These are phyloP conservation scores for Vireo griseus DNA, from an alignment of 2,797 vertebrate species.

Conservation along the genomic window DNA sequence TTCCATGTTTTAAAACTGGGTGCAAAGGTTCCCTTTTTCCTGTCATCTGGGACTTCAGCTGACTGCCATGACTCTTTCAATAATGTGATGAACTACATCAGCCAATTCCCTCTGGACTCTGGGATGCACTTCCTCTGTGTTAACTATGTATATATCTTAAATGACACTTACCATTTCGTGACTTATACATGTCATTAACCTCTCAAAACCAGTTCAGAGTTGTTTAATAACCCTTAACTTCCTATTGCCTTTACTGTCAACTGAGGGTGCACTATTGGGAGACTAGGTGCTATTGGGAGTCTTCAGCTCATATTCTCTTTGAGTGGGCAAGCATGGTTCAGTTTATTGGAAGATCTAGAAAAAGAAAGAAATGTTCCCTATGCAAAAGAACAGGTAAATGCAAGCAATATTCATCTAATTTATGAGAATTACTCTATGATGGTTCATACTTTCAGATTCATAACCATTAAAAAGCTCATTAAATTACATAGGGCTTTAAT, in stretches of 20 bases:
- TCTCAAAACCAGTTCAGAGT: not conserved
- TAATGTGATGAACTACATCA: not conserved
- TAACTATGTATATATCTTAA: not conserved
- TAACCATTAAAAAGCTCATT: not conserved
- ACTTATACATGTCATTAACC: not conserved
- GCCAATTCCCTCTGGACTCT: not conserved
- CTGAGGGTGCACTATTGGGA: not conserved
- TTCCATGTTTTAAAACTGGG: not conserved
- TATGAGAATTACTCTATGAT: not conserved
- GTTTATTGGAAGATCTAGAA: not conserved
- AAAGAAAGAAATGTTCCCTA: not conserved
- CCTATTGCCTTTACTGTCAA: not conserved
- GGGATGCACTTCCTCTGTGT: too few species aligned
- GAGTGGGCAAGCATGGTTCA: not conserved
- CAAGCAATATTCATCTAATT: not conserved
- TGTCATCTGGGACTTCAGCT: not conserved
- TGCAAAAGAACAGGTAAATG: not conserved
- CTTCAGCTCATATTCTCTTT: not conserved
- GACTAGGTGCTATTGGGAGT: not conserved
- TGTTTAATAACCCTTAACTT: not conserved
- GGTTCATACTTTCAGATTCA: not conserved
- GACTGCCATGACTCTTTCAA: not conserved
- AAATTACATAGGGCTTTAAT: not conserved
- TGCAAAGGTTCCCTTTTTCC: not conserved
- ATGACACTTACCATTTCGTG: not conserved